phyloP scores from a whole-genome alignment of 2,797 vertebrate genomes.

The Mormyrops attenuatus region DNA sequence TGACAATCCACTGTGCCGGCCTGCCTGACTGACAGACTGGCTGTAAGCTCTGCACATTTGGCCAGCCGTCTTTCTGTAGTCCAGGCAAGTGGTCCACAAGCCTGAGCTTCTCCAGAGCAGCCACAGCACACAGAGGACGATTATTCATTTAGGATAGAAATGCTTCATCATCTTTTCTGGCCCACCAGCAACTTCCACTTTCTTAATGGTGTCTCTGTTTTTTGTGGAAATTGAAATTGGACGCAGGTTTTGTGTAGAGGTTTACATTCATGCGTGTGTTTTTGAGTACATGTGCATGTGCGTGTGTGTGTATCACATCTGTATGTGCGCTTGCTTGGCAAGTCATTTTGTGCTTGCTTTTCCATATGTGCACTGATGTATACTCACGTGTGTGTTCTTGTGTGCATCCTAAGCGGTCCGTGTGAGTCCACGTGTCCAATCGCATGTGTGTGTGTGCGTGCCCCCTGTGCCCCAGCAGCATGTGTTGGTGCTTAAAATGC shows the following conservation, averaged over 20 bases:
- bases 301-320: not conserved
- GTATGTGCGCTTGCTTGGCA: not conserved
- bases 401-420: not conserved
- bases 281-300: not conserved
- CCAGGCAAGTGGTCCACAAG: not conserved
- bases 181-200: not conserved
- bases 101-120: slow-evolving; percentile 23
- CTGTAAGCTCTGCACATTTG: not conserved
- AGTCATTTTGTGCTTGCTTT: not conserved
- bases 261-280: not conserved
- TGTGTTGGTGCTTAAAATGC: not conserved
- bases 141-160: not conserved
- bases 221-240: not conserved
- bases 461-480: not conserved
- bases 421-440: not conserved
- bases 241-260: not conserved
- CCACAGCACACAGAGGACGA: slow-evolving; percentile 9
- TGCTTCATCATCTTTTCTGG: not conserved
- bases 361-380: not conserved
- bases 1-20: slow-evolving; percentile 21
- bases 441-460: not conserved
- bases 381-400: not conserved
- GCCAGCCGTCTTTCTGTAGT: slow-evolving; percentile 25
- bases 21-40: slow-evolving; percentile 23
- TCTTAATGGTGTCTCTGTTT: not conserved